phyloP scores from a whole-genome alignment of 2,113 vertebrate species.

The Anseranas semipalmata region DNA sequence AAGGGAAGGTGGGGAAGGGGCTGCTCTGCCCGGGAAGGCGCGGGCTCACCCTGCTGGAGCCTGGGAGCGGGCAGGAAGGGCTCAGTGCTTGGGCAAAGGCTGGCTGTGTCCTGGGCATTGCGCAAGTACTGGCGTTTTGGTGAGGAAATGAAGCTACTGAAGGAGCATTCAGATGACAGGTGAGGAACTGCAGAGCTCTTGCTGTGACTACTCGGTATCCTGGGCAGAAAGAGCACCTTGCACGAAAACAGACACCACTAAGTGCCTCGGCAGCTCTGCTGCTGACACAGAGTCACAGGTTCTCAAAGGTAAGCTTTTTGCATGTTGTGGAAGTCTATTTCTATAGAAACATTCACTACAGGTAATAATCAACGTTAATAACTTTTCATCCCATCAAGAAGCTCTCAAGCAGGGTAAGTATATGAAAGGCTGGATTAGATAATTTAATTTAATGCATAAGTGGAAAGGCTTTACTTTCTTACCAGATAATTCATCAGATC shows the following conservation, averaged over 20 bases:
- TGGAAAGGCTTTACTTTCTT: constrained; percentile 22
- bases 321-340: background rate
- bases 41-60: background rate
- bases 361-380: background rate
- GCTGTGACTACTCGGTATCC: background rate
- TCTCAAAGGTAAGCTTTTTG: background rate
- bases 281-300: background rate
- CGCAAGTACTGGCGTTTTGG: too few relatives aligned
- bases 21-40: background rate
- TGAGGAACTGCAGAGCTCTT: background rate
- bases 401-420: background rate
- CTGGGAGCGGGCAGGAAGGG: background rate
- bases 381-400: background rate
- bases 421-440: constrained; percentile 1
- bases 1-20: too few relatives aligned
- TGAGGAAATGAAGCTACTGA: background rate
- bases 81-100: background rate
- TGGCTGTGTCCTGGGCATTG: too few relatives aligned
- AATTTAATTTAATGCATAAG: background rate
- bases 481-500: background rate
- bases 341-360: background rate
- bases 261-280: background rate
- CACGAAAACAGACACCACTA: background rate
- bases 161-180: background rate
- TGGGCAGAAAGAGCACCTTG: background rate